Conservation (phyloP, 2,888 invertebrate genomes). For the Melinaea marsaeus region DNA sequence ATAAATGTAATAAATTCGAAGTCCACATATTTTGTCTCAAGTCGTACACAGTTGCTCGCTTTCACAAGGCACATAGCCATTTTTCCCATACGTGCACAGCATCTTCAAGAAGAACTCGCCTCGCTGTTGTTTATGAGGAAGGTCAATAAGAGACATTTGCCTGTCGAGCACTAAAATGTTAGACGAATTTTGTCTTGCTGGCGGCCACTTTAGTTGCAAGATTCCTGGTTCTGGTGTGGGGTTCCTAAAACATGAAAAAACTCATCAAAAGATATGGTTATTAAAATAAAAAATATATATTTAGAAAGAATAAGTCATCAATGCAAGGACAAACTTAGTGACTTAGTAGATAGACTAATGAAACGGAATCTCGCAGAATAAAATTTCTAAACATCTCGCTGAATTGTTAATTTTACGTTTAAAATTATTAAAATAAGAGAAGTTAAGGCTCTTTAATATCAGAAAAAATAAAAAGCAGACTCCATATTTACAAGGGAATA, state of each 20-base stretch:
- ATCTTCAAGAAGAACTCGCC: slow-evolving; percentile 47
- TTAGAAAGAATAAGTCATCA: not conserved
- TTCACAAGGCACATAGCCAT: slow-evolving; percentile 61
- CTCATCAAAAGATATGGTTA: not conserved
- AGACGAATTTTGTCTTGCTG: slow-evolving; percentile 42
- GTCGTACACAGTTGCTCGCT: slow-evolving; percentile 43
- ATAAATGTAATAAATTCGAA: not conserved
- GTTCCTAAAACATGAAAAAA: slow-evolving; percentile 45
- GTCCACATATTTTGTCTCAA: not conserved
- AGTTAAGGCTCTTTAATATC: too few relatives aligned
- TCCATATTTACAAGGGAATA: not conserved
- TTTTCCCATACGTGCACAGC: slow-evolving; percentile 56
- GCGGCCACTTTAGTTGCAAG: slow-evolving; percentile 52
- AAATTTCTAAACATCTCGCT: too few relatives aligned
- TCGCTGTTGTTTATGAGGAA: slow-evolving; percentile 34
- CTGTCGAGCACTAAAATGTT: slow-evolving; percentile 46
- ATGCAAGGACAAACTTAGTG: too few relatives aligned
- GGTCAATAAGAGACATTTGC: slow-evolving; percentile 38
- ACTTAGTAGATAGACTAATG: too few relatives aligned
- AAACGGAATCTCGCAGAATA: too few relatives aligned
- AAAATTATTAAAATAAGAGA: too few relatives aligned
- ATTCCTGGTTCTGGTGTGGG: slow-evolving; percentile 48
- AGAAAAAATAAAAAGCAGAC: too few relatives aligned
- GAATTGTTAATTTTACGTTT: too few relatives aligned
- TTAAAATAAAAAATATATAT: not conserved